These are phyloP conservation scores for Onychomys torridus DNA, from an alignment of 2,797 vertebrate genomes.

Conservation along the genomic window DNA sequence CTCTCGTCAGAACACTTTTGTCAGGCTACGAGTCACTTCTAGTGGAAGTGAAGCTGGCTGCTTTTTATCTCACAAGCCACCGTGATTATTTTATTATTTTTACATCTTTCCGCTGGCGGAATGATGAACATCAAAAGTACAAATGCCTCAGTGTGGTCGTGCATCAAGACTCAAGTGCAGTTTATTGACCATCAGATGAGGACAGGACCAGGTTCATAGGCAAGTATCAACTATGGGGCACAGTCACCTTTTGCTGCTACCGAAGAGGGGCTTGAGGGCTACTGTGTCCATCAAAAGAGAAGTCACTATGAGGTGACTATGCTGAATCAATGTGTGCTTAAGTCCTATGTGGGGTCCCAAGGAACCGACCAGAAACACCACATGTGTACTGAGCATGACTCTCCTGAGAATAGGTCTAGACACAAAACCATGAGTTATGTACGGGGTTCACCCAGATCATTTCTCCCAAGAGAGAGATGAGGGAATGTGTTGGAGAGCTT, in stretches of 20 bases:
- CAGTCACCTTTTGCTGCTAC: constrained; percentile 75
- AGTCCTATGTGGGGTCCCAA: background rate
- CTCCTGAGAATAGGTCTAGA: constrained; percentile 88
- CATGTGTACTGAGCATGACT: constrained; percentile 86
- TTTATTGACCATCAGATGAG: background rate
- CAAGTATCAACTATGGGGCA: background rate
- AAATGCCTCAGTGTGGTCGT: background rate
- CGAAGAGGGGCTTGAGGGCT: constrained; percentile 76
- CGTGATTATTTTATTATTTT: constrained; percentile 16
- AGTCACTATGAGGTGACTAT: constrained; percentile 88
- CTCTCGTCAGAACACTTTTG: background rate
- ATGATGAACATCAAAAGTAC: background rate
- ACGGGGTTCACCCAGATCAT: constrained; percentile 84
- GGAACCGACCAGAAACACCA: constrained; percentile 85
- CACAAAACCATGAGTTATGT: constrained; percentile 89
- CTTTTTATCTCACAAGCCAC: background rate
- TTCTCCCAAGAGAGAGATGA: no score
- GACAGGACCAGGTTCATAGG: background rate
- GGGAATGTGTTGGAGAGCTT: no score
- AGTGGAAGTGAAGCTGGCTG: background rate
- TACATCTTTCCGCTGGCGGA: constrained; percentile 4
- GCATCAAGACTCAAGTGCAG: background rate
- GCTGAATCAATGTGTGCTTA: constrained; percentile 85
- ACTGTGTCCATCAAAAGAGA: constrained; percentile 84
- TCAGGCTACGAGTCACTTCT: background rate